These are phyloP conservation scores for Tipula vernalis DNA, from an alignment of 2,888 invertebrate genomes.

Conservation along the genomic window DNA sequence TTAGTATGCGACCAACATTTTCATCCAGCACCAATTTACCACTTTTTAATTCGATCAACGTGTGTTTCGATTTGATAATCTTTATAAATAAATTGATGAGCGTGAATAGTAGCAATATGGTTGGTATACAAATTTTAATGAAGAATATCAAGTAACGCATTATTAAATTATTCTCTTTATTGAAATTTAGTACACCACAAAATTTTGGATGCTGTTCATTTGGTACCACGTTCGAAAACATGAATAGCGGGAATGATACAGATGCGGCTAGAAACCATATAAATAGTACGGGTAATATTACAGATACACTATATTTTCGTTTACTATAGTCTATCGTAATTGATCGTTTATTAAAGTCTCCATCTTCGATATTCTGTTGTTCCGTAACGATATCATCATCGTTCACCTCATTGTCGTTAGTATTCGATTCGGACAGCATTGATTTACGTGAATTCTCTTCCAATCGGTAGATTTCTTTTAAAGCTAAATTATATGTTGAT, in stretches of 20 bases:
- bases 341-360: slow-evolving; percentile 25
- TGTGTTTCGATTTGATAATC: neutral
- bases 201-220: slow-evolving; percentile 14
- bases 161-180: slow-evolving; percentile 16
- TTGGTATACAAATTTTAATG: slow-evolving; percentile 16
- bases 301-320: slow-evolving; percentile 36
- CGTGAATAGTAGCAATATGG: slow-evolving; percentile 14
- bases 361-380: slow-evolving; percentile 18
- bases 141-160: slow-evolving; percentile 17
- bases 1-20: slow-evolving; percentile 15
- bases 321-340: slow-evolving; percentile 43
- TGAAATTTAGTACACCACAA: slow-evolving; percentile 17
- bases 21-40: slow-evolving; percentile 14
- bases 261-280: slow-evolving; percentile 46
- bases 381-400: slow-evolving; percentile 20
- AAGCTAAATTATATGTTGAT: slow-evolving; percentile 30
- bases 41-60: neutral
- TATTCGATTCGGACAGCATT: slow-evolving; percentile 12
- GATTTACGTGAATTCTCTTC: neutral
- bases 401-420: neutral
- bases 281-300: slow-evolving; percentile 41
- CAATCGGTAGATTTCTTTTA: slow-evolving; percentile 14
- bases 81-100: neutral
- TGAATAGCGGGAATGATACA: slow-evolving; percentile 39
- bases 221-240: slow-evolving; percentile 17